Evolutionary conservation across 2,797 vertebrate species (phyloP), one percentile per base, ranked within the genome.

Genomic region (Hoplostethus mediterraneus): DNA sequence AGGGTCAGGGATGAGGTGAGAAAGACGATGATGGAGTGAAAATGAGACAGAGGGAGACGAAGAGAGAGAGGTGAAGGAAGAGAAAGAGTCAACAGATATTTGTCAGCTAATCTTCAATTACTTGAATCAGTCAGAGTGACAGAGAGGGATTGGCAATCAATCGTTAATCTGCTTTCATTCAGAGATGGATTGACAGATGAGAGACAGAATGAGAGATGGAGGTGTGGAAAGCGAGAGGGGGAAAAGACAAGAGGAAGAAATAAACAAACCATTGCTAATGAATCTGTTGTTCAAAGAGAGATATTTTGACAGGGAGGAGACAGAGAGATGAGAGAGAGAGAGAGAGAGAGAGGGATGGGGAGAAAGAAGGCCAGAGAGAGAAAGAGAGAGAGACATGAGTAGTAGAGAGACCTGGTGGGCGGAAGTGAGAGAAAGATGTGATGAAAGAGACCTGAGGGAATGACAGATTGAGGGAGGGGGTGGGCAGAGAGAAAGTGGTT

Each of bases 391-490:
- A 3, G 48, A 62, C 31, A 62, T 5, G 33, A 69, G 74, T 49
- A 67, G 73, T 67, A 48, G 70, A 82, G 81, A 80, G 85, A 85
- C 73, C 7, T n/a, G 8, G 83, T 87, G 84, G 85, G 86, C 13
- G 79, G 82, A 73, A 71, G 51, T 31, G n/a, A 7, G 52, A 36
- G 57, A 66, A 56, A 74, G 40, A 67, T 57, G 71, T 57, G 77
- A 84, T 78, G 80, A 75, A 80, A 84, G 67, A 65, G 67, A 71
- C 75, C 40, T 31, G 55, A 68, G 77, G 83, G 87, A 49, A 77
- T 56, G 65, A 73, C 69, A 60, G 53, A 28, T 5, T 63, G 69
- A 54, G 11, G 10, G 12, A 7, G 17, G 13, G 40, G 55, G 5
- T 12, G 60, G 58, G 53, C 42, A 44, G 42, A 44, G 42, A 44